Conservation (phyloP, 2,888 invertebrate species). For the Synanthedon myopaeformis region DNA sequence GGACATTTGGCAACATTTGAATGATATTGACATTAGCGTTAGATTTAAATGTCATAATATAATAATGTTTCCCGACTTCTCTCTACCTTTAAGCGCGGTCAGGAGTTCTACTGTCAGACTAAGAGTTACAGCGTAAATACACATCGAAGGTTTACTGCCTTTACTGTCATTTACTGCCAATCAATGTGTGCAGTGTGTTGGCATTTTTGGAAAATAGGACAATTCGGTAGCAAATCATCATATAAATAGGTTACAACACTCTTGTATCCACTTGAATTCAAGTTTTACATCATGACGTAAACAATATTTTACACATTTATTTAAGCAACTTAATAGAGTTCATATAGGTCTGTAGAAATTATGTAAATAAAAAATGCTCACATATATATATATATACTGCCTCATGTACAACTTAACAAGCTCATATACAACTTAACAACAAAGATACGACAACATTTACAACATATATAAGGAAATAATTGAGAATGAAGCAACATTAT, state of each 20-base stretch:
- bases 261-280: constrained; percentile 48
- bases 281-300: neutral
- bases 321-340: neutral
- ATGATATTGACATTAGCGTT: too few species aligned
- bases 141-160: constrained; percentile 2
- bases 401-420: constrained; percentile 36
- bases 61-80: too few species aligned
- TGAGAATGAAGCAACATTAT: constrained; percentile 20
- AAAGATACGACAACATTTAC: constrained; percentile 17
- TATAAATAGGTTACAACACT: constrained; percentile 37
- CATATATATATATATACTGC: too few species aligned
- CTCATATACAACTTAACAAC: constrained; percentile 33
- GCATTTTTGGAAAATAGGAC: constrained; percentile 33
- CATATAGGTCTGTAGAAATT: too few species aligned
- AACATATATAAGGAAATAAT: constrained; percentile 6
- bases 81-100: too few species aligned
- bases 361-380: too few species aligned
- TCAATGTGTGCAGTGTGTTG: constrained; percentile 67
- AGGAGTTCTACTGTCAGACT: neutral
- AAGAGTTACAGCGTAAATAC: neutral
- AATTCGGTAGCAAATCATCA: constrained; percentile 9
- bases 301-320: neutral
- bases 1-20: too few species aligned
- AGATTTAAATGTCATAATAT: too few species aligned
- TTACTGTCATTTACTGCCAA: constrained; percentile 1